Evolutionary conservation across 2,888 invertebrate species (phyloP), one percentile per base, ranked within the genome.

Genomic region (Dolichomitus sp.): DNA sequence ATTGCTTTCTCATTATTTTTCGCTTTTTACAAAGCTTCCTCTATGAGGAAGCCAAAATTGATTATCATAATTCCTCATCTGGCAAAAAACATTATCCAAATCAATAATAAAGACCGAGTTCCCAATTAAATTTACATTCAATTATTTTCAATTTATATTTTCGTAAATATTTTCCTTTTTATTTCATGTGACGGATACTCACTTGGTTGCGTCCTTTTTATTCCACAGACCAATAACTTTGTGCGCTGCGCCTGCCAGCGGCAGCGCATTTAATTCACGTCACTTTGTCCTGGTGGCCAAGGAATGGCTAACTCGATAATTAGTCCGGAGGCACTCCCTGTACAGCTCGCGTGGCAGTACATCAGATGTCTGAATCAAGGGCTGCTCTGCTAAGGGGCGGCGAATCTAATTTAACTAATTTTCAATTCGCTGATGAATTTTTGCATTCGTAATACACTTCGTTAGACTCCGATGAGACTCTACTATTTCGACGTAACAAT

Each of bases 281-380:
- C 45, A 65, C 48, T 66, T 48, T 30, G 66, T 11, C 66, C 27
- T n/a, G 66, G 27, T 66, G 66, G 23, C 50, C 45, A 59, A 61
- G 66, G 72, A 66, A 72, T 81, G 48, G 66, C 77, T 77, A 81
- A 81, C 81, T 81, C 45, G 78, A 78, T 81, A 73, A 78, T 73
- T 73, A 66, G 68, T 50, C 37, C 66, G 30, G 11, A 66, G 37
- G 5, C 27, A 14, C 30, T n/a, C 65, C 19, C 50, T 9, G 37
- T 7, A 14, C 48, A 0, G n/a, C 9, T 42, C 65, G 14, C n/a
- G 45, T 7, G n/a, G 48, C 33, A 5, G 12, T 12, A 14, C 30
- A 57, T 57, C 30, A 57, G 30, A 2, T 9, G 50, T 11, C 19
- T 19, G 50, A 57, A 14, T 57, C 30, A 14, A 57, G 30, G 9